Base-by-base conservation (phyloP, 2,888 invertebrate species). In the Caenorhabditis parvicauda region DNA sequence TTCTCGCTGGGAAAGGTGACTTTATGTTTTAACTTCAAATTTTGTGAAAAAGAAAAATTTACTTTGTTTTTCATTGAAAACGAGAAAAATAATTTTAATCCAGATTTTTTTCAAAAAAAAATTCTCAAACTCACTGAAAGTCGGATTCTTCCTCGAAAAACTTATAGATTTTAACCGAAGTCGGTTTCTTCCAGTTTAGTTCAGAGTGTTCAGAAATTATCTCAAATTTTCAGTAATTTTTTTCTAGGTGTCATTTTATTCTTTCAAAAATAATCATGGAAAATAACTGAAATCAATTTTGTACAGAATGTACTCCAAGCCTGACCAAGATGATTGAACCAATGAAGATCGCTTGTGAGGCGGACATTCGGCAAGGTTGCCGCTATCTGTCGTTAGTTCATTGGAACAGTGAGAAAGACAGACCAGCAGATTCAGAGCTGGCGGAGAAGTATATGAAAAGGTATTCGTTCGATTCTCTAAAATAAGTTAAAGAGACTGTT, bases 1-100 rank as follows among this genome's bases (percentile, higher is more conserved):
- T 74, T 24, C 77, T 84, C 41, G 61, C 81, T 2, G 86, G 85
- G 24, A 83, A 81, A 76, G 88, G 88, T 72, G n/a, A n/a, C n/a
- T n/a, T n/a, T 41, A 9, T 46, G n/a, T 6, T 28, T n/a, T 2
- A 29, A 22, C 19, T 51, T 9, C 41, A n/a, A 49, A 49, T 42
- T 49, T 43, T 9, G 19, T 19, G 17, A 22, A 6, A 3, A 17
- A 17, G 42, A 41, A 35, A 28, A 12, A 21, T 2, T 21, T 45
- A n/a, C n/a, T n/a, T n/a, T n/a, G n/a, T n/a, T n/a, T n/a, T n/a
- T n/a, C n/a, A n/a, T n/a, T n/a, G n/a, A n/a, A n/a, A n/a, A n/a
- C n/a, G n/a, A n/a, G n/a, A n/a, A n/a, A n/a, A n/a, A n/a, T n/a
- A n/a, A n/a, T n/a, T n/a, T n/a, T n/a, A n/a, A n/a, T n/a, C n/a